A percentile compares a stretch with the other conserved stretches of the same genome.
These are phyloP conservation scores for Pseudomyrmex dendroicus DNA, from an alignment of 1,140 invertebrate species.

Conservation along the genomic window DNA sequence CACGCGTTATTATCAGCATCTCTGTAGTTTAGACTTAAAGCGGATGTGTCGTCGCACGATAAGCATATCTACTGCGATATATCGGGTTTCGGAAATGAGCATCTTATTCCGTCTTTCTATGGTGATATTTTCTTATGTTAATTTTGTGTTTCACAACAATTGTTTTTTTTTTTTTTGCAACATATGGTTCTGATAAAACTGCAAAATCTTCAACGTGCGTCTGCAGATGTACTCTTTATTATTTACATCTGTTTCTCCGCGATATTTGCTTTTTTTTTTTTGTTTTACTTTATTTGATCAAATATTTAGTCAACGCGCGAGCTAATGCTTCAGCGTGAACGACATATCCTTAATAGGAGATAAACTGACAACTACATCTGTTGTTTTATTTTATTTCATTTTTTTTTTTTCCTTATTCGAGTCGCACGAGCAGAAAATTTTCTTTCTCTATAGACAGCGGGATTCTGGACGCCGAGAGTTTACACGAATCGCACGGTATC, in stretches of 20 bases:
- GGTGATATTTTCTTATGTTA: too few relatives aligned
- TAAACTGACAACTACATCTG: background rate
- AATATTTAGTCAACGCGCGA: background rate
- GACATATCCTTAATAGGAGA: background rate
- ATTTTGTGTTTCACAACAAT: too few relatives aligned
- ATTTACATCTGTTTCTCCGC: too few relatives aligned
- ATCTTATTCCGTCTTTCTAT: background rate
- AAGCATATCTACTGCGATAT: slow-evolving; percentile 16
- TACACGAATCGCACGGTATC: slow-evolving; percentile 59
- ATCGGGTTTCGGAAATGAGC: background rate
- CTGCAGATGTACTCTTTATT: too few relatives aligned
- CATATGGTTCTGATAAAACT: too few relatives aligned
- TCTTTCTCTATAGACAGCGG: slow-evolving; percentile 22
- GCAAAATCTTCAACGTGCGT: too few relatives aligned
- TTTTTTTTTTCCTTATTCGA: background rate
- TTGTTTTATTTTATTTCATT: background rate
- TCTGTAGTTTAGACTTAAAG: slow-evolving; percentile 41
- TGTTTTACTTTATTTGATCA: too few relatives aligned
- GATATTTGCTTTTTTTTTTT: too few relatives aligned
- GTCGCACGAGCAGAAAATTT: slow-evolving; percentile 18
- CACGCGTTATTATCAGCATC: slow-evolving; percentile 28
- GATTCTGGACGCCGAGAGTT: background rate
- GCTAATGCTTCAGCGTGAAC: background rate
- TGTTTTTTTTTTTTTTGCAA: too few relatives aligned
- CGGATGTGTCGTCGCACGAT: slow-evolving; percentile 35